Evolutionary conservation across 2,888 invertebrate species (phyloP).

Genomic region (Oscheius sp.): DNA sequence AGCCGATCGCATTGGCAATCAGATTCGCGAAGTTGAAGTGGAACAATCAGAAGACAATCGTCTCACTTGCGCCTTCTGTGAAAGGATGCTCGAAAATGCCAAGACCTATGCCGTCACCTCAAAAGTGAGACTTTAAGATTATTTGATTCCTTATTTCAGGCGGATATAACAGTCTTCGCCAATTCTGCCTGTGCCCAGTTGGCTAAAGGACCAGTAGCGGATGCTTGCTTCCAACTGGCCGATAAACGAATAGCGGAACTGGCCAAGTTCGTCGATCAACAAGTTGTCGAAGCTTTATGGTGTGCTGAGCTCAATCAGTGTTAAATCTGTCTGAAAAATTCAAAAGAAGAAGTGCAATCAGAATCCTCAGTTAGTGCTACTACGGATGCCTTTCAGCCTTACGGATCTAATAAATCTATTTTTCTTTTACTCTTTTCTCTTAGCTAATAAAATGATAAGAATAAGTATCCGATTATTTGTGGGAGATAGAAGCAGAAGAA

Average conservation of each 20-base stretch:
- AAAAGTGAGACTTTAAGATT: constrained; percentile 38
- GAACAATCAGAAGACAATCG: constrained; percentile 47
- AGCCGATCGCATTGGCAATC: constrained; percentile 24
- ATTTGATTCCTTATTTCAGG: constrained; percentile 48
- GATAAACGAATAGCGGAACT: constrained; percentile 62
- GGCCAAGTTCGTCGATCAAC: constrained; percentile 63
- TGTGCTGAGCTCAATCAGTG: constrained; percentile 62
- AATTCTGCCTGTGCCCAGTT: constrained; percentile 52
- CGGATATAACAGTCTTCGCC: constrained; percentile 62
- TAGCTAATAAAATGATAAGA: too few relatives aligned
- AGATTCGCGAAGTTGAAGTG: constrained; percentile 17
- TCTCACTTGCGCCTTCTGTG: constrained; percentile 62
- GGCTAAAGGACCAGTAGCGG: constrained; percentile 44
- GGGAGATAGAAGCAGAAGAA: too few relatives aligned
- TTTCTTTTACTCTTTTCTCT: too few relatives aligned
- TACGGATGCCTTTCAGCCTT: constrained; percentile 19
- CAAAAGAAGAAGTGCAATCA: constrained; percentile 1
- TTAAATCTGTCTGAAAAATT: constrained; percentile 24
- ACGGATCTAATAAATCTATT: constrained; percentile 22
- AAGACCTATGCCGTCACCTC: constrained; percentile 61
- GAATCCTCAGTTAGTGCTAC: constrained; percentile 28
- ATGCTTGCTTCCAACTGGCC: constrained; percentile 60
- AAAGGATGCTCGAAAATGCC: constrained; percentile 61
- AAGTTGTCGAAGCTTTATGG: constrained; percentile 64
- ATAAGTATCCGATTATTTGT: too few relatives aligned